These are phyloP conservation scores for Thunnus maccoyii DNA, from an alignment of 2,113 vertebrate species.

Conservation along the genomic window DNA sequence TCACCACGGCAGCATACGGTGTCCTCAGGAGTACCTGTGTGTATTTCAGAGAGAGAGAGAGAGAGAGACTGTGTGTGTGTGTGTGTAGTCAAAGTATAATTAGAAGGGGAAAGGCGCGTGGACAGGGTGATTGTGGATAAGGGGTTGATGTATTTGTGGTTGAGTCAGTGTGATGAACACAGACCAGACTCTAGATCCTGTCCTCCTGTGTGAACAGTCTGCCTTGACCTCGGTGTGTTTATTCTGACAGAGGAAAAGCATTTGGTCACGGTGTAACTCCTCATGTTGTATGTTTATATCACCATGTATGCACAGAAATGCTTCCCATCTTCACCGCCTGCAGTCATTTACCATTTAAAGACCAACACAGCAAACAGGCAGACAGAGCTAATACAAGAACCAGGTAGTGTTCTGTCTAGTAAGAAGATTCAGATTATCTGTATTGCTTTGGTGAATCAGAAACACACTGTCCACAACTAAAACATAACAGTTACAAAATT, in stretches of 20 bases:
- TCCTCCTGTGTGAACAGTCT: slow-evolving; percentile 37
- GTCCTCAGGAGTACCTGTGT: slow-evolving; percentile 50
- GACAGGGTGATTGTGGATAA: slow-evolving; percentile 13
- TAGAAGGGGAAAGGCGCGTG: slow-evolving; percentile 9
- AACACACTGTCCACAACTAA: not conserved
- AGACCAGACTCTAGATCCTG: slow-evolving; percentile 57
- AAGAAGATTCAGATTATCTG: not conserved
- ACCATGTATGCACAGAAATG: slow-evolving; percentile 31
- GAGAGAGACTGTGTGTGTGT: too few relatives aligned
- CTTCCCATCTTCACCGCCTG: slow-evolving; percentile 9
- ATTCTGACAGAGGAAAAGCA: slow-evolving; percentile 41
- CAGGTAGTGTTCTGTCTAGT: too few relatives aligned
- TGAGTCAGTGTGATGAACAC: slow-evolving; percentile 47
- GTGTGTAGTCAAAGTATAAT: slow-evolving; percentile 21
- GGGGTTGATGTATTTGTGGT: slow-evolving; percentile 36
- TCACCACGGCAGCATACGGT: slow-evolving; percentile 29
- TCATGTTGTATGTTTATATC: slow-evolving; percentile 48
- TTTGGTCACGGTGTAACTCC: slow-evolving; percentile 19
- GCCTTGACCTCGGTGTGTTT: slow-evolving; percentile 52
- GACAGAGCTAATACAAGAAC: slow-evolving; percentile 34
- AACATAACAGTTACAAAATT: not conserved
- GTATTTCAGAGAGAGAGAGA: slow-evolving; percentile 9
- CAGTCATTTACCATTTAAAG: slow-evolving; percentile 25
- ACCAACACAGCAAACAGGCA: slow-evolving; percentile 38
- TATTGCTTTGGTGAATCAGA: not conserved